Conservation (phyloP, 2,113 vertebrate species). For the Oreamnos americanus region DNA sequence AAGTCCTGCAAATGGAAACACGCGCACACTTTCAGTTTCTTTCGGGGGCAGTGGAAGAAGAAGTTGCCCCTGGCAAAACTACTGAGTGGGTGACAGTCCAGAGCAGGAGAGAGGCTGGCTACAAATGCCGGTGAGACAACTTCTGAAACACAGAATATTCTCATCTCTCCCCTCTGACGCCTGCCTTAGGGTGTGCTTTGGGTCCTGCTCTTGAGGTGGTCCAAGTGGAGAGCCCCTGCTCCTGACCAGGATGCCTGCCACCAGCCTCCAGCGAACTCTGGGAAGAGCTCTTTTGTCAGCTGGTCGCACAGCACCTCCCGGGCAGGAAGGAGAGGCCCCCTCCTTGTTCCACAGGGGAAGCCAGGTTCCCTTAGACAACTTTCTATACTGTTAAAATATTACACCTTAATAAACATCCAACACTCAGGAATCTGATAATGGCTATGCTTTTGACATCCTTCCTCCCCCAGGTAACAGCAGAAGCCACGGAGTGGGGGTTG, state of each 20-base stretch:
- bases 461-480: neutral
- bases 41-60: neutral
- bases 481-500: neutral
- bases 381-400: neutral
- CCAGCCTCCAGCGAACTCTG: neutral
- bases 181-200: neutral
- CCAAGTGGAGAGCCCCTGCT: neutral
- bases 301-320: neutral
- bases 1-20: neutral
- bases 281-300: neutral
- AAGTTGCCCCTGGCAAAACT: neutral
- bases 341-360: neutral
- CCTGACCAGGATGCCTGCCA: neutral
- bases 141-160: neutral
- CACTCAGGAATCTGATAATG: neutral
- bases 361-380: neutral
- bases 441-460: neutral
- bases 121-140: neutral
- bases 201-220: neutral
- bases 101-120: neutral
- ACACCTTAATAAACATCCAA: neutral
- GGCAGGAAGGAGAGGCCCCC: neutral
- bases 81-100: neutral
- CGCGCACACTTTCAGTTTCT: conserved; percentile 14
- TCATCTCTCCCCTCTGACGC: neutral